Conservation (phyloP, 2,888 invertebrate species). For the Metallyticus violacea region DNA sequence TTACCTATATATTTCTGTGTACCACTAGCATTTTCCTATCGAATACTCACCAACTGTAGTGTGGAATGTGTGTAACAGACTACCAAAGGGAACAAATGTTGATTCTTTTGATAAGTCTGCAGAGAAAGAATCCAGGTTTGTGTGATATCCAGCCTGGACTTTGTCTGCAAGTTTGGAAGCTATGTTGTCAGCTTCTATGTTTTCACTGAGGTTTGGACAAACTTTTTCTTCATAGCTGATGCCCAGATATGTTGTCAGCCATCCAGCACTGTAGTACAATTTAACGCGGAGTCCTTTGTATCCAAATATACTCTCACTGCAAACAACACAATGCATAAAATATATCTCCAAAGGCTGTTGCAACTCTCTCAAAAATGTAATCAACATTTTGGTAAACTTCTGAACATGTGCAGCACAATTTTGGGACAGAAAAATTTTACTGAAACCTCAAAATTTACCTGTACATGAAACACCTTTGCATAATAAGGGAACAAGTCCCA, state of each 20-base stretch:
- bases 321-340: constrained; percentile 39
- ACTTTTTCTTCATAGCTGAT: constrained; percentile 70
- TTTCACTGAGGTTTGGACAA: constrained; percentile 47
- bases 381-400: too few relatives aligned
- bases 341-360: too few relatives aligned
- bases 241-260: constrained; percentile 75
- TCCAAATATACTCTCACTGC: constrained; percentile 87
- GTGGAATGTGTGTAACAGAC: constrained; percentile 60
- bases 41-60: constrained; percentile 15
- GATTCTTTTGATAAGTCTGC: constrained; percentile 68
- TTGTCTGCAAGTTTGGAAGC: constrained; percentile 65
- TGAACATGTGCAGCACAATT: background rate
- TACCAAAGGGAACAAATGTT: constrained; percentile 73
- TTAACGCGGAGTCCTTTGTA: constrained; percentile 79
- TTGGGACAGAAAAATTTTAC: too few relatives aligned
- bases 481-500: too few relatives aligned
- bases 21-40: too few relatives aligned
- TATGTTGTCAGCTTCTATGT: constrained; percentile 69
- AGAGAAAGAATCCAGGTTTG: constrained; percentile 71
- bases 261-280: constrained; percentile 78
- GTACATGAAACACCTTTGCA: too few relatives aligned
- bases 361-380: too few relatives aligned
- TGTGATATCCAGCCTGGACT: constrained; percentile 66
- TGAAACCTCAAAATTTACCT: too few relatives aligned
- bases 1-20: too few relatives aligned